Conservation (phyloP, 2,113 vertebrate genomes). For the Megaceryle torquata region DNA sequence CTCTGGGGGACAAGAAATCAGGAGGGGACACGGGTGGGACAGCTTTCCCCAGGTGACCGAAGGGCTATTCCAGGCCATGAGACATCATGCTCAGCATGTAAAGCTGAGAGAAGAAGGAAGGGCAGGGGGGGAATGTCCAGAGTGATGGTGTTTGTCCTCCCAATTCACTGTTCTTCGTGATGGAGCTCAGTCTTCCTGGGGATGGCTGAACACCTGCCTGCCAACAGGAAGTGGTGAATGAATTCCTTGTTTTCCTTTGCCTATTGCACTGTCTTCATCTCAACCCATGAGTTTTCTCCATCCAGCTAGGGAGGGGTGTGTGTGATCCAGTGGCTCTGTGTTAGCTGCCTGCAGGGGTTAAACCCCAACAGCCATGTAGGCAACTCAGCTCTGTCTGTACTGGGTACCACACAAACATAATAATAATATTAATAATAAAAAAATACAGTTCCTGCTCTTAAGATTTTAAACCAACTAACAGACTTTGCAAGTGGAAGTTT, state of each 20-base stretch:
- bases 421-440: neutral
- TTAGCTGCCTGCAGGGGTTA: neutral
- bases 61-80: neutral
- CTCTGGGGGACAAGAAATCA: too few species aligned
- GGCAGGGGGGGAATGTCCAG: neutral
- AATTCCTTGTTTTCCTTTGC: neutral
- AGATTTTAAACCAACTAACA: neutral
- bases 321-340: rapidly evolving
- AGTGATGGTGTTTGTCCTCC: neutral
- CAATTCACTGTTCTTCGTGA: rapidly evolving
- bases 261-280: neutral
- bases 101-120: neutral
- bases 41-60: neutral
- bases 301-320: too few species aligned
- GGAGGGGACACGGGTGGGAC: neutral
- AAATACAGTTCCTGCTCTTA: neutral
- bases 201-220: neutral
- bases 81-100: rapidly evolving
- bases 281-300: neutral
- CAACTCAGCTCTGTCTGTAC: neutral
- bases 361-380: neutral
- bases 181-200: neutral
- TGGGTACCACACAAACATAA: neutral
- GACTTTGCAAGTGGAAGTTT: neutral
- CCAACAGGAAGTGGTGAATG: rapidly evolving